Evolutionary conservation across 2,888 invertebrate genomes (phyloP).

Genomic region (Fragum fragum): DNA sequence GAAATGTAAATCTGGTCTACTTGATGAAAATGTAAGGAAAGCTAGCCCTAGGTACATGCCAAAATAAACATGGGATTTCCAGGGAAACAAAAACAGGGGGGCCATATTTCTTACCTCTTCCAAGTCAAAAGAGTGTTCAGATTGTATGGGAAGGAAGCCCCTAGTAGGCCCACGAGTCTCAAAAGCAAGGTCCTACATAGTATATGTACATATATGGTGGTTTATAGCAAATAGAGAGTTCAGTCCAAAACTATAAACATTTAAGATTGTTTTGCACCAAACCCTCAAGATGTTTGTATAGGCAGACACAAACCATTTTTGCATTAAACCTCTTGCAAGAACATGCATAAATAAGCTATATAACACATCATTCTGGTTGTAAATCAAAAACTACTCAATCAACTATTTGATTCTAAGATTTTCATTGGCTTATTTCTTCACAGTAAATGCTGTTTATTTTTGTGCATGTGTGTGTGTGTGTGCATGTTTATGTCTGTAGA

Average conservation of each 20-base stretch:
- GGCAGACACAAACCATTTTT: no score
- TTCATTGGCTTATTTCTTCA: no score
- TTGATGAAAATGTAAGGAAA: background rate
- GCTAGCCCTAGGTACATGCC: background rate
- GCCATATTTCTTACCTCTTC: slow-evolving; percentile 52
- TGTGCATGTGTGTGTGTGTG: no score
- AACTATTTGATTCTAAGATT: background rate
- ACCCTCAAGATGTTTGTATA: no score
- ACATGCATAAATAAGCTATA: slow-evolving; percentile 47
- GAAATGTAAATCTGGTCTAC: no score
- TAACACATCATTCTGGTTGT: background rate
- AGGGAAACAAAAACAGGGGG: background rate
- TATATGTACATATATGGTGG: background rate
- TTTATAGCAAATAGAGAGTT: no score
- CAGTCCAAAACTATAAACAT: no score
- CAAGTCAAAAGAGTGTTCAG: slow-evolving; percentile 47
- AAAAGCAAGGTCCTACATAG: slow-evolving; percentile 41
- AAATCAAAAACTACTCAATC: background rate
- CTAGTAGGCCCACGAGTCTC: slow-evolving; percentile 34
- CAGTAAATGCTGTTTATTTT: no score
- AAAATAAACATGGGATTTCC: slow-evolving; percentile 1
- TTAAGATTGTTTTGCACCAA: no score
- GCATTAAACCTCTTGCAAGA: slow-evolving; percentile 23
- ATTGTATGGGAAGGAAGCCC: slow-evolving; percentile 10
- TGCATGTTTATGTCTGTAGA: no score